These are phyloP conservation scores for Helostoma temminkii DNA, from an alignment of 2,797 vertebrate species.

Conservation along the genomic window DNA sequence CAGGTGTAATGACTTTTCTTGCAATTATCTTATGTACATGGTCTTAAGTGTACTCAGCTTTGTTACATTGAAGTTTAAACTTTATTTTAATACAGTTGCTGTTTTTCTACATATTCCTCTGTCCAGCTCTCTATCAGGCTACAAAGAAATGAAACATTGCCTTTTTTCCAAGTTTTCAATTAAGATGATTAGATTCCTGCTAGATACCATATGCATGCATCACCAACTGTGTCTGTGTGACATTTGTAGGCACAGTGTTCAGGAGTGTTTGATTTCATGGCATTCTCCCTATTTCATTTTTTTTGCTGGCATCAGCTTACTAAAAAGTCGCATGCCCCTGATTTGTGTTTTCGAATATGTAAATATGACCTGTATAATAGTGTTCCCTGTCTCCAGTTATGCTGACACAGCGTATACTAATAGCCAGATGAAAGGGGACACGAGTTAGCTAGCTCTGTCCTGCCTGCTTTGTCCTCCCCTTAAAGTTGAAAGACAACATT, in stretches of 20 bases:
- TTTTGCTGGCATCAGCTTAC: constrained; percentile 42
- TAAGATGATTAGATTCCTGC: constrained; percentile 62
- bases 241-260: constrained; percentile 33
- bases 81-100: neutral
- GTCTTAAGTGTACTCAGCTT: too few species aligned
- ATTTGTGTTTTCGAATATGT: constrained; percentile 32
- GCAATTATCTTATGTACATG: too few species aligned
- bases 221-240: constrained; percentile 48
- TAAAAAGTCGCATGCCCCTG: constrained; percentile 5
- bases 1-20: neutral
- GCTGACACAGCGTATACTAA: constrained; percentile 53
- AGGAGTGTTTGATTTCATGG: constrained; percentile 35
- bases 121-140: constrained; percentile 12
- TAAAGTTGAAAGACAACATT: constrained; percentile 27
- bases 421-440: constrained; percentile 42
- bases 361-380: constrained; percentile 3
- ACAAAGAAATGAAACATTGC: constrained; percentile 29
- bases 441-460: constrained; percentile 18
- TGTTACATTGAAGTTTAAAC: too few species aligned
- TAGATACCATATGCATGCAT: too few species aligned
- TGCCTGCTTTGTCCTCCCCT: constrained; percentile 28
- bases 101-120: neutral
- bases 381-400: constrained; percentile 22
- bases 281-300: constrained; percentile 23
- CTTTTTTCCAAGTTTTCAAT: constrained; percentile 25